Conservation (phyloP, 37 sponge, comb jelly and placozoan species). For the Lycopodina hypogea region DNA sequence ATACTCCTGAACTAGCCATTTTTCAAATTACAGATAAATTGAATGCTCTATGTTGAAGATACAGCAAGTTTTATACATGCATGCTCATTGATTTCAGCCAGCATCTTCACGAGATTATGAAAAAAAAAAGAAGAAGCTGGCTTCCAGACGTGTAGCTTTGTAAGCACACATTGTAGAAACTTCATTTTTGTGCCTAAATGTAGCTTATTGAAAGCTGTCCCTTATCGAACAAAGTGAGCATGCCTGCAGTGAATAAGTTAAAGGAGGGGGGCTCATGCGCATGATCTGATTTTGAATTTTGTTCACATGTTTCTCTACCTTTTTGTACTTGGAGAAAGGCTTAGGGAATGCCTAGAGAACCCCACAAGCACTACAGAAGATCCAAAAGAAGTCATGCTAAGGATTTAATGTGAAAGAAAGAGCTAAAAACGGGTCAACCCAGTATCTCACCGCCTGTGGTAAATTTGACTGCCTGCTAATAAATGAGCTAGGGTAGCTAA, state of each 20-base stretch:
- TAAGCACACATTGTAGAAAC: not conserved
- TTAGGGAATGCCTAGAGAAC: not conserved
- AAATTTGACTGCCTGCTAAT: not conserved
- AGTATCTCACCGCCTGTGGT: not conserved
- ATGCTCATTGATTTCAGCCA: too few relatives aligned
- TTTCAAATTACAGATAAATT: too few relatives aligned
- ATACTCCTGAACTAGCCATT: too few relatives aligned
- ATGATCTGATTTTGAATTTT: not conserved
- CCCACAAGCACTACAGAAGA: not conserved
- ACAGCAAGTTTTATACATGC: too few relatives aligned
- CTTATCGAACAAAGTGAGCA: not conserved
- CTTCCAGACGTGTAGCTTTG: not conserved
- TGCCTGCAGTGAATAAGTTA: too few relatives aligned
- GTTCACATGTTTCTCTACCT: not conserved
- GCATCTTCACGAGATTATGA: too few relatives aligned
- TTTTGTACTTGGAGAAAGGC: not conserved
- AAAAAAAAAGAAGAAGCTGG: not conserved
- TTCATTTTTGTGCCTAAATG: not conserved
- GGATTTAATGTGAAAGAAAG: not conserved
- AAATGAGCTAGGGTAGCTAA: too few relatives aligned
- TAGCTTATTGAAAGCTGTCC: not conserved
- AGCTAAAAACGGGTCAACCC: not conserved
- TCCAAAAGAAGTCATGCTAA: not conserved
- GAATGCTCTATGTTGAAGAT: too few relatives aligned
- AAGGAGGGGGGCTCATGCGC: not conserved